Conservation (phyloP, 2,888 invertebrate genomes). For the Papilio elwesi region DNA sequence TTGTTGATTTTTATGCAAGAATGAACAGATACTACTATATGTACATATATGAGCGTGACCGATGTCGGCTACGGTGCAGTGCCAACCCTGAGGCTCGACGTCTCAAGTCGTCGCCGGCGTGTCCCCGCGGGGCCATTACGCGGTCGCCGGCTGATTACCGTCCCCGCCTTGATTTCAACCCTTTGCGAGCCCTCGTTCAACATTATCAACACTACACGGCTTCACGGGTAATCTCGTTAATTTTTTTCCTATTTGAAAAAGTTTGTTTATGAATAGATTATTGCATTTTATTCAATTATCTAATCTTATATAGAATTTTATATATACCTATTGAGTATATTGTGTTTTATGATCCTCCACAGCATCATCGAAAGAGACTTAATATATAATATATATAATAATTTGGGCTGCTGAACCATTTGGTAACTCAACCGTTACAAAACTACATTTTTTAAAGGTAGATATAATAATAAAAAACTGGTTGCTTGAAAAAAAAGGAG, state of each 20-base stretch:
- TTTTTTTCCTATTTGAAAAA: slow-evolving; percentile 10
- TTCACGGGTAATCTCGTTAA: slow-evolving; percentile 27
- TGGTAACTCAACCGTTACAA: no score
- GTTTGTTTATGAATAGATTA: neutral
- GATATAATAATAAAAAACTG: no score
- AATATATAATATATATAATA: no score
- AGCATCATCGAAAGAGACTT: no score
- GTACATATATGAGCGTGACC: neutral
- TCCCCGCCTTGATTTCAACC: slow-evolving; percentile 78
- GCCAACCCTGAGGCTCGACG: slow-evolving; percentile 64
- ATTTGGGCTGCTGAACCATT: no score
- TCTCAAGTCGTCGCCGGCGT: slow-evolving; percentile 67
- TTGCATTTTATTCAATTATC: neutral
- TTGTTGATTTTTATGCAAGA: neutral
- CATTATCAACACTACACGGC: slow-evolving; percentile 39
- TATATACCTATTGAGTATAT: no score
- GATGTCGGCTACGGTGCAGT: slow-evolving; percentile 20
- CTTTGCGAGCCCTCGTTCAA: slow-evolving; percentile 53
- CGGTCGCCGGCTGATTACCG: slow-evolving; percentile 83
- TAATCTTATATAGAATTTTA: no score
- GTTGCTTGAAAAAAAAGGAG: no score
- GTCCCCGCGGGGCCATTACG: slow-evolving; percentile 80
- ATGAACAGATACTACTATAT: neutral
- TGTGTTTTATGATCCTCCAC: no score
- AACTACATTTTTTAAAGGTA: no score